Conservation (phyloP, 1,140 invertebrate genomes). For the Drosophila pallidifrons region DNA sequence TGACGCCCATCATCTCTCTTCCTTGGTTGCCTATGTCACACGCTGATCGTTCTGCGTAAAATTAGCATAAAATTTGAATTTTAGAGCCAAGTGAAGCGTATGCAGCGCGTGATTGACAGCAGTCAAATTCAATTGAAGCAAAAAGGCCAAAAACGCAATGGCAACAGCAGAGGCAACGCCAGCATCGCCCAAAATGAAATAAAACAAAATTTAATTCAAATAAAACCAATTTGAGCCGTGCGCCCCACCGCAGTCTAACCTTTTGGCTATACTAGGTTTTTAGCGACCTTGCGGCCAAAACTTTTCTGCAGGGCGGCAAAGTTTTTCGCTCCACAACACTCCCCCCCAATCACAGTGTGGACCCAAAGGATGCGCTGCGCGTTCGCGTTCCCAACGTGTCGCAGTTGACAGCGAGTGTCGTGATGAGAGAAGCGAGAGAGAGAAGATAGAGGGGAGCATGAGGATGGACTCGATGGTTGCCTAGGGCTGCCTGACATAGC, state of each 20-base stretch:
- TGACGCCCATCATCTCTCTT: slow-evolving; percentile 30
- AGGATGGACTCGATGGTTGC: neutral
- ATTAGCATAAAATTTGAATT: slow-evolving; percentile 84
- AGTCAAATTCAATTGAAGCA: slow-evolving; percentile 82
- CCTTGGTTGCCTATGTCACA: slow-evolving; percentile 35
- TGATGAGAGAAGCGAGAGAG: neutral
- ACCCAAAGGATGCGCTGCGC: slow-evolving; percentile 57
- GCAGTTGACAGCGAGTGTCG: slow-evolving; percentile 35
- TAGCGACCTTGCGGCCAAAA: slow-evolving; percentile 70
- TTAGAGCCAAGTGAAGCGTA: slow-evolving; percentile 81
- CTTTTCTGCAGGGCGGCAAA: slow-evolving; percentile 58
- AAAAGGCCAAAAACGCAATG: slow-evolving; percentile 48
- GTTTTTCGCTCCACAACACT: slow-evolving; percentile 41
- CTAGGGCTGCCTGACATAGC: slow-evolving; percentile 40
- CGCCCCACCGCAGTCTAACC: slow-evolving; percentile 36
- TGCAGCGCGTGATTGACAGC: slow-evolving; percentile 82
- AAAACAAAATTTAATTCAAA: slow-evolving; percentile 84
- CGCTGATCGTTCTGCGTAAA: slow-evolving; percentile 78
- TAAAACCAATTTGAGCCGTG: slow-evolving; percentile 72
- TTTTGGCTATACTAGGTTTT: slow-evolving; percentile 57
- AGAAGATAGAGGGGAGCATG: neutral
- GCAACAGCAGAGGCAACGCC: neutral
- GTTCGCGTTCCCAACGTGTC: slow-evolving; percentile 59
- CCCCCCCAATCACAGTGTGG: neutral
- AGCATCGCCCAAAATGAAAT: slow-evolving; percentile 60